Conservation (phyloP, 2,888 invertebrate genomes). For the Elaeidobius kamerunicus region DNA sequence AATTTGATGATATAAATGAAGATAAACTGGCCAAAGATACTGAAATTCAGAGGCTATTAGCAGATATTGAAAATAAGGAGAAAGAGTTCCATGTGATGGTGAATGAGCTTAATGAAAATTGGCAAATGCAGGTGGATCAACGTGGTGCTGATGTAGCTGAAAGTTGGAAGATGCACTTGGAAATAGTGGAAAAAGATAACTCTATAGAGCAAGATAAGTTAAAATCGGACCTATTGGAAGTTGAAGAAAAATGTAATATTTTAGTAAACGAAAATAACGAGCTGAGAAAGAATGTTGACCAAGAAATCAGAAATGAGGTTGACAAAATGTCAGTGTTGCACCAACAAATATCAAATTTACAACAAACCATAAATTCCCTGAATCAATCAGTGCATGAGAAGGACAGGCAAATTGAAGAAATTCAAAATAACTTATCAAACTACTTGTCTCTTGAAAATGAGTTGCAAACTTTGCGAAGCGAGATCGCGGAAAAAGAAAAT, state of each 20-base stretch:
- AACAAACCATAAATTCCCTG: conserved; percentile 43
- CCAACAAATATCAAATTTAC: conserved; percentile 43
- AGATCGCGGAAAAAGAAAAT: conserved; percentile 35
- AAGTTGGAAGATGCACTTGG: conserved; percentile 67
- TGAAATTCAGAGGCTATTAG: conserved; percentile 22
- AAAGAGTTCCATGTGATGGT: conserved; percentile 21
- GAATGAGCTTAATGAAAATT: conserved; percentile 36
- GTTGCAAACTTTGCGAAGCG: conserved; percentile 31
- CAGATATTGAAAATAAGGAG: conserved; percentile 22
- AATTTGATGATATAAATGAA: conserved; percentile 13
- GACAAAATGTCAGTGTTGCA: conserved; percentile 45
- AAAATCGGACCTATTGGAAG: conserved; percentile 51
- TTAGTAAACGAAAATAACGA: conserved; percentile 48
- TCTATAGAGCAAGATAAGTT: conserved; percentile 41
- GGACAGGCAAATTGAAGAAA: conserved; percentile 37
- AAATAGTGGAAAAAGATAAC: conserved; percentile 63
- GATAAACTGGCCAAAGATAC: conserved; percentile 22
- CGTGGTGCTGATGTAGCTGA: conserved; percentile 66
- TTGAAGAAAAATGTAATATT: conserved; percentile 49
- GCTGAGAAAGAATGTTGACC: conserved; percentile 47
- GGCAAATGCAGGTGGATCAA: conserved; percentile 59
- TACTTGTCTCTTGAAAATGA: conserved; percentile 32
- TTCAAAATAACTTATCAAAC: conserved; percentile 30
- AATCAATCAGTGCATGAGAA: conserved; percentile 39
- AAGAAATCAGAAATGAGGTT: conserved; percentile 47